Evolutionary conservation across 2,888 invertebrate genomes (phyloP), one percentile per base, ranked within the genome.

Genomic region (Falcaria lacertinaria): DNA sequence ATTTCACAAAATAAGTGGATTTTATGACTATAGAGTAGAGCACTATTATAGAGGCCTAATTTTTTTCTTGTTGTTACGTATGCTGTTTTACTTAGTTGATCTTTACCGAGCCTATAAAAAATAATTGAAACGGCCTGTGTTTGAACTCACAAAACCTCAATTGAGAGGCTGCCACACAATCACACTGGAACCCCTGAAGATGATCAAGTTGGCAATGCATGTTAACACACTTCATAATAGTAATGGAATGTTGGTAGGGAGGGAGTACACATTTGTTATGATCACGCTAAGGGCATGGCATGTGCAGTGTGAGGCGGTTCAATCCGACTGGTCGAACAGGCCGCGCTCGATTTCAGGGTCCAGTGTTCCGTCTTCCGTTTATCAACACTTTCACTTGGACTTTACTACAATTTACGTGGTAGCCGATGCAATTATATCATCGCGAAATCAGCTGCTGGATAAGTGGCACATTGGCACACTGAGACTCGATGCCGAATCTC

Each of bases 321-420:
- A n/a, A 1, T 13, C 2, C 14, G n/a, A 2, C 2, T 17, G 11
- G 17, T n/a, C 54, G 54, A 47, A 49, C 45, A 50, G 54, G 56
- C 55, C 54, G 51, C 53, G 41, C 49, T 51, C 57, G 60, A 58
- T 74, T 72, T 74, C 76, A 74, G 69, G 75, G 74, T 63, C 59
- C 62, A 61, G 60, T 63, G 64, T 56, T 22, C 54, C 43, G 46
- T 45, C 43, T 41, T n/a, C n/a, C n/a, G 35, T 57, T 66, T 75
- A 69, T 80, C 80, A 75, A 77, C 80, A 80, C 82, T 84, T 83
- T 84, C 83, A 80, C 84, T 35, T 61, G 72, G 64, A 65, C 70
- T 70, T 74, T 81, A 80, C 75, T 64, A 67, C 65, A 61, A 60
- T 79, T 85, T 79, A 79, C 82, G 81, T 84, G 83, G 82, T 48